These are phyloP conservation scores for Lota lota DNA, from an alignment of 2,113 vertebrate genomes.

Conservation along the genomic window DNA sequence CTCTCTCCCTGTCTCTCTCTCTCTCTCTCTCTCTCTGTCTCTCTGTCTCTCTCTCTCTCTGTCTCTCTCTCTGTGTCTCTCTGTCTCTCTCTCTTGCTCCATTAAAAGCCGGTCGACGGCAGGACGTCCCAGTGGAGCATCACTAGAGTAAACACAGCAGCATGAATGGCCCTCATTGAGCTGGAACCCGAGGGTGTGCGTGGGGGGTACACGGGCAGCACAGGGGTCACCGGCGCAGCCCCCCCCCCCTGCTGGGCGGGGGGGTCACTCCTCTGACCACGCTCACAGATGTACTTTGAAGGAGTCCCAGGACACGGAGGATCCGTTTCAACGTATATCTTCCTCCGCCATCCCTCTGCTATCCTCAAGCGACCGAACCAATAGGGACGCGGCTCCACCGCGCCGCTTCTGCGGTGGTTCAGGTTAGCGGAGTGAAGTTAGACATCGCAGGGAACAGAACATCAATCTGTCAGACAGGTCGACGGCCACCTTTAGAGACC, in stretches of 20 bases:
- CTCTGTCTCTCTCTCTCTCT: neutral
- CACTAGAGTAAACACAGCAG: conserved; percentile 64
- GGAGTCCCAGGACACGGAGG: conserved; percentile 68
- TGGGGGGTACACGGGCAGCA: conserved; percentile 61
- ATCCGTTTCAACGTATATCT: conserved; percentile 76
- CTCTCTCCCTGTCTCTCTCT: conserved; percentile 29
- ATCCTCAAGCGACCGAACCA: too few relatives aligned
- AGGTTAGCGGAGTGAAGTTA: conserved; percentile 82
- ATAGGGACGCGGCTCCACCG: too few relatives aligned
- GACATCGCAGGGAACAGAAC: conserved; percentile 62
- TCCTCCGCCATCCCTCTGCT: conserved; percentile 42
- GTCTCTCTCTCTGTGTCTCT: too few relatives aligned
- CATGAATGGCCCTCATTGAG: conserved; percentile 70
- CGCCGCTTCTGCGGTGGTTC: conserved; percentile 36
- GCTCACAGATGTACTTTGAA: conserved; percentile 68
- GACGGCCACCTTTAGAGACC: conserved; percentile 13
- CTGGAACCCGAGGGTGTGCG: neutral
- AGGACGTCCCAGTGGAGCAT: conserved; percentile 60
- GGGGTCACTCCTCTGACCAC: conserved; percentile 76
- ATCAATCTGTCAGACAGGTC: conserved; percentile 47
- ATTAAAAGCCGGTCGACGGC: conserved; percentile 60
- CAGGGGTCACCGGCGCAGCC: conserved; percentile 69
- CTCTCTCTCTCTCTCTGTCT: neutral
- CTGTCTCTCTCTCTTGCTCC: conserved; percentile 41
- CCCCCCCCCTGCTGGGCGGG: too few relatives aligned